Percentiles rank a stretch among this genome's conserved stretches.
These are phyloP conservation scores for Pachydiplax longipennis DNA, from an alignment of 2,888 invertebrate genomes.

Conservation along the genomic window DNA sequence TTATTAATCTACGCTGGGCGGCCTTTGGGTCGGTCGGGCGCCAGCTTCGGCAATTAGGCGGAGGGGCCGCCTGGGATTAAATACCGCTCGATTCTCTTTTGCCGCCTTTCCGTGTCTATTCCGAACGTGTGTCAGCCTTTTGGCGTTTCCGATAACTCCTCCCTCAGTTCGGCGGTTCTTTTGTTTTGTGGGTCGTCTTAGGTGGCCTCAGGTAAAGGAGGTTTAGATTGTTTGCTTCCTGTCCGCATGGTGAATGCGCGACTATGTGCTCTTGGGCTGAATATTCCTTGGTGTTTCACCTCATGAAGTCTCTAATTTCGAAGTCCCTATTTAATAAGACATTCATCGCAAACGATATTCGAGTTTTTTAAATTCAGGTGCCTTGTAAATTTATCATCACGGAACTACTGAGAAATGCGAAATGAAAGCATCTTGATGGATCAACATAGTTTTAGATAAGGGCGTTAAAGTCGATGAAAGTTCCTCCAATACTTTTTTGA, in stretches of 20 bases:
- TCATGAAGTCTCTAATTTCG: too few species aligned
- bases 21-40: slow-evolving; percentile 3
- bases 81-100: not conserved
- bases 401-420: too few species aligned
- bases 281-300: too few species aligned
- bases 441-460: too few species aligned
- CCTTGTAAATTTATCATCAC: too few species aligned
- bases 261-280: too few species aligned
- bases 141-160: slow-evolving; percentile 31
- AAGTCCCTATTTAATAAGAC: too few species aligned
- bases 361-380: too few species aligned
- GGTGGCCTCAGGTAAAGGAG: not conserved
- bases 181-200: not conserved
- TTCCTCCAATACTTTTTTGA: too few species aligned
- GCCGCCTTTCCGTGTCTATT: not conserved
- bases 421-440: too few species aligned
- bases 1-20: slow-evolving; percentile 27
- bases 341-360: too few species aligned
- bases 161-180: not conserved
- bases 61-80: not conserved
- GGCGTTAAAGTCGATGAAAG: too few species aligned
- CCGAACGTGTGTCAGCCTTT: slow-evolving; percentile 2
- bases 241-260: not conserved
- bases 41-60: slow-evolving; percentile 15
- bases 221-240: slow-evolving; percentile 9